A percentile compares a stretch with the other conserved stretches of the same genome.
phyloP scores from a whole-genome alignment of 2,888 invertebrate species.

The Copidosoma aretas region DNA sequence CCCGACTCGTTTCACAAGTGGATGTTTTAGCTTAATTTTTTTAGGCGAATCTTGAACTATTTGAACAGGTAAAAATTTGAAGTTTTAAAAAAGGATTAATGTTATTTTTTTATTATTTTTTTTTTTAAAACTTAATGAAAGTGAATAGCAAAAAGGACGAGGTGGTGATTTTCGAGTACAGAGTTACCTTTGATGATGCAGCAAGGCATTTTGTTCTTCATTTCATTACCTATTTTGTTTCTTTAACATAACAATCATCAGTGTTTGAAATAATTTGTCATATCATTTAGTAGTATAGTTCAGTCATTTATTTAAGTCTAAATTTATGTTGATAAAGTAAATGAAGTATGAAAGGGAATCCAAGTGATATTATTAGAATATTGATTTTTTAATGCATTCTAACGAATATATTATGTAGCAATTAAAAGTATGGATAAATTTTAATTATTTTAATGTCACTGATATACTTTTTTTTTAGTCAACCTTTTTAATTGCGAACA shows the following conservation, averaged over 20 bases:
- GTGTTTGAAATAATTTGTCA: constrained; percentile 47
- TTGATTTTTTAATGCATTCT: constrained; percentile 25
- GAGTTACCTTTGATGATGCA: constrained; percentile 50
- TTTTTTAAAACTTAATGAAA: not conserved
- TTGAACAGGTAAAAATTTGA: not conserved
- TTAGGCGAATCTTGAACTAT: not conserved
- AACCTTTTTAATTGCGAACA: not conserved
- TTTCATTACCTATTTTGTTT: constrained; percentile 20
- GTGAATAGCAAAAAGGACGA: not conserved
- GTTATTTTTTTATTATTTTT: not conserved
- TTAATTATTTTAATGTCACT: too few relatives aligned
- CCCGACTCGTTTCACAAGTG: constrained; percentile 11
- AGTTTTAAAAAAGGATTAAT: not conserved
- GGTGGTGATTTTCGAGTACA: constrained; percentile 51
- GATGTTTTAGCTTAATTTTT: constrained; percentile 13
- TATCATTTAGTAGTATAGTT: constrained; percentile 41
- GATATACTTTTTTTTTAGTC: not conserved
- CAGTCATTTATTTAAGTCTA: constrained; percentile 36
- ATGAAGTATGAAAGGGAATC: constrained; percentile 15
- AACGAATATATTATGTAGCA: not conserved
- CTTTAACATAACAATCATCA: constrained; percentile 45
- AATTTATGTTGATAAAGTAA: constrained; percentile 29
- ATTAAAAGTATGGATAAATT: too few relatives aligned
- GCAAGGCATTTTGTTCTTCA: constrained; percentile 49
- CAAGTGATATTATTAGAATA: constrained; percentile 24